phyloP scores from a whole-genome alignment of 1,140 invertebrate genomes.

The Pseudachorutes palmiensis region DNA sequence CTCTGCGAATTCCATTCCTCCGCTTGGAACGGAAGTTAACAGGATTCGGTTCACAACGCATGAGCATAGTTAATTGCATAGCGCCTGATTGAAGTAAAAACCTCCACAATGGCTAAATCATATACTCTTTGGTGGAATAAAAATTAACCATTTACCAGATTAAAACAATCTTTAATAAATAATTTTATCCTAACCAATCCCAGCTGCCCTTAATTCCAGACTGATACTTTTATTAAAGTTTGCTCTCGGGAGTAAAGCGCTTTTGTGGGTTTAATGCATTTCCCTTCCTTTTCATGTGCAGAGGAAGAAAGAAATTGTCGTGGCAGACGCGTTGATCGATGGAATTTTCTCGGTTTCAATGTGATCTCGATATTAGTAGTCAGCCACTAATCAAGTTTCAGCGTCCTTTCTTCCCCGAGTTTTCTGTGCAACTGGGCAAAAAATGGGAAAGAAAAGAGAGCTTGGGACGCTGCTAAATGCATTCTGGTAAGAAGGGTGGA shows the following conservation, averaged over 20 bases:
- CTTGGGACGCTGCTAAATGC: slow-evolving; percentile 16
- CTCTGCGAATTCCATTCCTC: background rate
- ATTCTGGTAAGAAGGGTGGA: background rate
- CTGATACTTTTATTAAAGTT: no score
- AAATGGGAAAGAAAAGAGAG: slow-evolving; percentile 5
- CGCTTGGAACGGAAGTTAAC: slow-evolving; percentile 7
- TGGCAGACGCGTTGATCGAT: slow-evolving; percentile 28
- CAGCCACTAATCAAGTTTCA: slow-evolving; percentile 37
- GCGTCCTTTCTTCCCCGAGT: slow-evolving; percentile 23
- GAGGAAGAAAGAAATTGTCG: background rate
- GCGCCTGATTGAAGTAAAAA: no score
- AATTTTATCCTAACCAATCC: no score
- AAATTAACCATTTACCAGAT: no score
- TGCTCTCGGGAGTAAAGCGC: no score
- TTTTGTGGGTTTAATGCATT: background rate
- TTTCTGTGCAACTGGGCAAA: slow-evolving; percentile 20
- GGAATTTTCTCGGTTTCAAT: slow-evolving; percentile 29
- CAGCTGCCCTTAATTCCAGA: no score
- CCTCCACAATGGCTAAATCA: no score
- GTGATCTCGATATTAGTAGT: slow-evolving; percentile 38
- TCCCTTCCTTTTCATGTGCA: background rate
- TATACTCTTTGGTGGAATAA: no score
- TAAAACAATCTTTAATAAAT: no score
- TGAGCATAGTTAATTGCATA: background rate
- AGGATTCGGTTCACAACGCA: slow-evolving; percentile 5